Conservation (phyloP, 2,888 invertebrate species). For the Nudaria mundana region DNA sequence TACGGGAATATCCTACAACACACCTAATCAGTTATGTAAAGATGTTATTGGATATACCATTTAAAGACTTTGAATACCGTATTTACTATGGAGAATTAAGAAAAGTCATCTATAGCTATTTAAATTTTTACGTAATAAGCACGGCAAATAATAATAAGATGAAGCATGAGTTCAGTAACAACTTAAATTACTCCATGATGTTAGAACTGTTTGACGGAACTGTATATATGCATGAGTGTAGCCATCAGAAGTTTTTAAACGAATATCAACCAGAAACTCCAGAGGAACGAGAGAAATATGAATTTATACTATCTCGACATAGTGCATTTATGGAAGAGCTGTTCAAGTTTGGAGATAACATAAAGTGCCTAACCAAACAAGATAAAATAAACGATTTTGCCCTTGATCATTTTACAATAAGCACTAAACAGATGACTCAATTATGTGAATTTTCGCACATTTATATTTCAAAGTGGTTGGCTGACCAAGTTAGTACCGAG, state of each 20-base stretch:
- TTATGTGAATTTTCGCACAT: slow-evolving; percentile 44
- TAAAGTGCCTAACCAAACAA: slow-evolving; percentile 30
- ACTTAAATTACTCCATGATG: slow-evolving; percentile 21
- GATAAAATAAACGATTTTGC: slow-evolving; percentile 42
- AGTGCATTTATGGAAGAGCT: slow-evolving; percentile 33
- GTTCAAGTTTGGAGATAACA: slow-evolving; percentile 26
- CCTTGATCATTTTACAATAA: slow-evolving; percentile 38
- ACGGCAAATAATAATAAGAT: slow-evolving; percentile 45
- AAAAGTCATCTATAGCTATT: slow-evolving; percentile 43
- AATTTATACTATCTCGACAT: slow-evolving; percentile 37
- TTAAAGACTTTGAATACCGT: slow-evolving; percentile 33
- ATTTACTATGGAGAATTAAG: slow-evolving; percentile 55
- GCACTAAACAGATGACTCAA: slow-evolving; percentile 39
- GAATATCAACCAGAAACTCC: slow-evolving; percentile 39
- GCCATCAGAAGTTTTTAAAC: slow-evolving; percentile 42
- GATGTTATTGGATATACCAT: neutral
- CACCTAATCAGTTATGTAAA: slow-evolving; percentile 41
- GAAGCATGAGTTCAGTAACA: slow-evolving; percentile 36
- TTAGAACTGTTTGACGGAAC: slow-evolving; percentile 41
- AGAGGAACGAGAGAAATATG: slow-evolving; percentile 38
- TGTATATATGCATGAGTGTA: slow-evolving; percentile 33
- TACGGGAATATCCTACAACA: slow-evolving; percentile 40
- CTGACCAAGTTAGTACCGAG: slow-evolving; percentile 46
- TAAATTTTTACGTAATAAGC: slow-evolving; percentile 39
- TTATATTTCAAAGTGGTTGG: slow-evolving; percentile 45